These are phyloP conservation scores for Dasypolia templi DNA, from an alignment of 2,888 invertebrate species.

Conservation along the genomic window DNA sequence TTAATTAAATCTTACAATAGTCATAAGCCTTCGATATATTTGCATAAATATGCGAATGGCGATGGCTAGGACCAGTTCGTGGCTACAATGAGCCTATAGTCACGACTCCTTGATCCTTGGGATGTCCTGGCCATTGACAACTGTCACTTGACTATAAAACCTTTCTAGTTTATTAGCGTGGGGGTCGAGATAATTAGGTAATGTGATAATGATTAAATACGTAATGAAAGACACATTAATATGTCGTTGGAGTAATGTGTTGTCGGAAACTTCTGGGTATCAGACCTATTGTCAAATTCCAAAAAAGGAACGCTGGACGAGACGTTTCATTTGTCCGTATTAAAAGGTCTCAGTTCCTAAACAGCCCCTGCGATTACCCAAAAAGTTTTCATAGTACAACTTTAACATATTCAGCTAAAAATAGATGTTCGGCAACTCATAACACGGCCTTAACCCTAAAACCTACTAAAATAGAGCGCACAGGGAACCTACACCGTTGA, in stretches of 20 bases:
- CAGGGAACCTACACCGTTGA: background rate
- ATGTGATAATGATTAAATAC: background rate
- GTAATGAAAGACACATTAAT: background rate
- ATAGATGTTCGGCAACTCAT: background rate
- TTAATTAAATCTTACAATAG: conserved; percentile 44
- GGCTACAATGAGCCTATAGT: conserved; percentile 47
- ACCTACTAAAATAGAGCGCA: background rate
- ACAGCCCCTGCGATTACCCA: conserved; percentile 3
- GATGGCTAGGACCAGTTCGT: conserved; percentile 50
- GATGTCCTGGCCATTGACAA: conserved; percentile 57
- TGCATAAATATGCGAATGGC: conserved; percentile 57
- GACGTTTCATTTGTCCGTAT: background rate
- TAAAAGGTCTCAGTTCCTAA: background rate
- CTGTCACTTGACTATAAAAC: conserved; percentile 32
- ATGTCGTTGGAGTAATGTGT: background rate
- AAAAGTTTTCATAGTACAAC: background rate
- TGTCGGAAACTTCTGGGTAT: too few species aligned
- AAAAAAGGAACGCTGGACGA: background rate
- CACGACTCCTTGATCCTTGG: conserved; percentile 63
- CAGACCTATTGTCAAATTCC: too few species aligned
- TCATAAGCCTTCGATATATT: conserved; percentile 54
- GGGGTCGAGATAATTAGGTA: conserved; percentile 18
- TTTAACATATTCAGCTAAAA: background rate
- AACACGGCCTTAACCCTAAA: conserved; percentile 4
- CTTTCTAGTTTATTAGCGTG: conserved; percentile 43